These are phyloP conservation scores for Dryobota labecula DNA, from an alignment of 2,888 invertebrate genomes.

Conservation along the genomic window DNA sequence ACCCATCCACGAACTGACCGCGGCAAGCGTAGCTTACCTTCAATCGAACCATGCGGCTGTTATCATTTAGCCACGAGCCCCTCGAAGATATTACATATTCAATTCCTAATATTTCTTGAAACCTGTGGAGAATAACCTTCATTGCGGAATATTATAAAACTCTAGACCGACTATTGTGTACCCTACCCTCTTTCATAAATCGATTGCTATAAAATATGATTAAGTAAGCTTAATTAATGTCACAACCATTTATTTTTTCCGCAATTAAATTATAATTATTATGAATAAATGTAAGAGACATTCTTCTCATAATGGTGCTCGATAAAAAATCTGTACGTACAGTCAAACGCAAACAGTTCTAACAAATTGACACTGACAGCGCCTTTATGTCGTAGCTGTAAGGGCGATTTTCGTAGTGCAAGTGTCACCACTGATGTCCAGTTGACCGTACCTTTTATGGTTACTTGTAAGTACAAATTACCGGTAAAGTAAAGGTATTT, in stretches of 20 bases:
- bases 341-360: neutral
- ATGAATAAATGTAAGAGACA: conserved; percentile 41
- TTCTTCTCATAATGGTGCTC: conserved; percentile 13
- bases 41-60: too few species aligned
- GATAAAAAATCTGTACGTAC: conserved; percentile 28
- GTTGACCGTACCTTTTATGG: neutral
- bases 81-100: too few species aligned
- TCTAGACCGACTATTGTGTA: neutral
- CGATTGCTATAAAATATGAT: conserved; percentile 25
- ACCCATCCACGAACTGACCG: too few species aligned
- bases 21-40: too few species aligned
- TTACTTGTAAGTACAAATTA: conserved; percentile 13
- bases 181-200: conserved; percentile 28
- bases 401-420: neutral
- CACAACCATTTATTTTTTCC: conserved; percentile 24
- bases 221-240: conserved; percentile 21
- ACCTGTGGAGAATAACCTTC: neutral
- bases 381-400: neutral
- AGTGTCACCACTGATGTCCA: neutral
- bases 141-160: neutral
- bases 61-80: too few species aligned
- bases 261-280: conserved; percentile 34
- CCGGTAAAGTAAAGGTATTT: conserved; percentile 36
- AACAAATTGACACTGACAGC: neutral
- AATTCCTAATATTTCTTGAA: too few species aligned